These are phyloP conservation scores for Tortrix viridana DNA, from an alignment of 2,888 invertebrate species.

Conservation along the genomic window DNA sequence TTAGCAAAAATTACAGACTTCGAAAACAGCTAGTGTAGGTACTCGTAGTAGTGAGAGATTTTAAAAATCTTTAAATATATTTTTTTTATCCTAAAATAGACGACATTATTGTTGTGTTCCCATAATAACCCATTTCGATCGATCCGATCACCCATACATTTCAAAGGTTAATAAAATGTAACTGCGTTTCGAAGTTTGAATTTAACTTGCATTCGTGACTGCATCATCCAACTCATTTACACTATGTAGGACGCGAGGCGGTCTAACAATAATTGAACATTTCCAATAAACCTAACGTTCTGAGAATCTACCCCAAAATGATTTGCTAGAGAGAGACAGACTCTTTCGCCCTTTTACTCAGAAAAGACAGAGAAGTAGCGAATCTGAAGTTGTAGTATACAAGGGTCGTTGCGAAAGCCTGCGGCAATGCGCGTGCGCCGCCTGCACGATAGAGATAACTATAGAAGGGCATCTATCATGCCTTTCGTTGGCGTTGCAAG, in stretches of 20 bases:
- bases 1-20: too few species aligned
- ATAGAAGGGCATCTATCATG: conserved; percentile 1
- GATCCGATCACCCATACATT: too few species aligned
- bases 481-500: too few species aligned
- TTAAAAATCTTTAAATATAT: too few species aligned
- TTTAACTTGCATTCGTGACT: conserved; percentile 12
- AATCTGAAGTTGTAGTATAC: too few species aligned
- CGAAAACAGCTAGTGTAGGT: too few species aligned
- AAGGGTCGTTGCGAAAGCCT: not conserved
- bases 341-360: not conserved
- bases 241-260: not conserved
- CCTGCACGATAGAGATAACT: conserved; percentile 3
- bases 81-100: too few species aligned
- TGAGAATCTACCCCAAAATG: not conserved
- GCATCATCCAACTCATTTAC: not conserved
- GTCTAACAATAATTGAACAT: conserved; percentile 1
- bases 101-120: too few species aligned
- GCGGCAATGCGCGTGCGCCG: not conserved
- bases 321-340: too few species aligned
- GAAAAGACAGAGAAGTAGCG: not conserved
- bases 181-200: too few species aligned
- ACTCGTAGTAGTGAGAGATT: too few species aligned
- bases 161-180: not conserved
- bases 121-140: too few species aligned
- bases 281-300: conserved; percentile 5